These are phyloP conservation scores for Fragum sueziense DNA, from an alignment of 2,888 invertebrate genomes.

Conservation along the genomic window DNA sequence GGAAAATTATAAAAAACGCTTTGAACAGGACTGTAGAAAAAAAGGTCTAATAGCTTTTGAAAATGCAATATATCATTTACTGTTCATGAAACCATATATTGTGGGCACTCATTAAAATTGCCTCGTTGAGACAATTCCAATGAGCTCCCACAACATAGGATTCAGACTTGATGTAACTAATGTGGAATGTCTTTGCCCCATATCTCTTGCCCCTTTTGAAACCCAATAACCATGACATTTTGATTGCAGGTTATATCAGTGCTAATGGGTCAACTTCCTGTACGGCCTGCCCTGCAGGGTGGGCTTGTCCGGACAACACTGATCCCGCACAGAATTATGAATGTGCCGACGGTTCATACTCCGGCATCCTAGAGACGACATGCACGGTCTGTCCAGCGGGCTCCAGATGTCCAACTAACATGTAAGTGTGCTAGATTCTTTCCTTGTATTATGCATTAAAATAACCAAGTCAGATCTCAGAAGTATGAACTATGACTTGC, in stretches of 20 bases:
- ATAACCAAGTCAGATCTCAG: too few species aligned
- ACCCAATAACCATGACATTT: neutral
- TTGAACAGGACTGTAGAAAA: too few species aligned
- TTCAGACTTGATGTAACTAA: too few species aligned
- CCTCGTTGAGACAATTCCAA: neutral
- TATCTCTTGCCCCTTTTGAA: neutral
- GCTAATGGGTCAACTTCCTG: slow-evolving; percentile 69
- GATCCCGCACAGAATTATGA: slow-evolving; percentile 66
- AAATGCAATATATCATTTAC: too few species aligned
- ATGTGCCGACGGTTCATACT: slow-evolving; percentile 71
- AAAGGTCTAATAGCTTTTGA: too few species aligned
- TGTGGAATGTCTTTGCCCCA: too few species aligned
- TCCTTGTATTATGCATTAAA: too few species aligned
- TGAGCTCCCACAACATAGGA: too few species aligned
- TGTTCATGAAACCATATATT: too few species aligned
- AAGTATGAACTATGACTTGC: too few species aligned
- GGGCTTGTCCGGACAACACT: slow-evolving; percentile 69
- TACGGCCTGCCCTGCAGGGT: slow-evolving; percentile 72
- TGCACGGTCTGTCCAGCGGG: slow-evolving; percentile 76
- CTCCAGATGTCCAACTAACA: slow-evolving; percentile 68
- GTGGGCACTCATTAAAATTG: neutral
- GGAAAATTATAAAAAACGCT: too few species aligned
- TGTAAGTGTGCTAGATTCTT: slow-evolving; percentile 60
- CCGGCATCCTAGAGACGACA: slow-evolving; percentile 60
- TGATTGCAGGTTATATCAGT: slow-evolving; percentile 69